These are phyloP conservation scores for Chloropsis cyanopogon DNA, from an alignment of 2,113 vertebrate genomes.

Conservation along the genomic window DNA sequence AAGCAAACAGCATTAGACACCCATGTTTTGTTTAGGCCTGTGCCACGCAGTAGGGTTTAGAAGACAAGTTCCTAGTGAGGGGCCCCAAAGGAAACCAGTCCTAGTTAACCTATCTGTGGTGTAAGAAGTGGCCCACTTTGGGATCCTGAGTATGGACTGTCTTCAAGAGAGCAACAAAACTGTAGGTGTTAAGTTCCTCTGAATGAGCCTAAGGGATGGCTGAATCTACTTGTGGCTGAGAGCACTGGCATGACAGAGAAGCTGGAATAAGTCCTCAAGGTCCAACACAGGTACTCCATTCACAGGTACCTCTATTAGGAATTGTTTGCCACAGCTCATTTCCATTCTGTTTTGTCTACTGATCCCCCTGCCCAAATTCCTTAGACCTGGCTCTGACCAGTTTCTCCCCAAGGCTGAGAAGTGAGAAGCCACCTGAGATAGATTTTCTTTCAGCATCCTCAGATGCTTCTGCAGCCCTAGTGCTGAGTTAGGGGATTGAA, in stretches of 20 bases:
- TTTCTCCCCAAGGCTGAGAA: background rate
- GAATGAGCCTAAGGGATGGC: background rate
- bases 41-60: background rate
- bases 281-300: background rate
- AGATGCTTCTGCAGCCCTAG: background rate
- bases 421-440: background rate
- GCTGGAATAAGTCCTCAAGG: background rate
- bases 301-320: background rate
- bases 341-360: background rate
- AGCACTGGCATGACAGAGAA: background rate
- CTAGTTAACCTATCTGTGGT: background rate
- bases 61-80: background rate
- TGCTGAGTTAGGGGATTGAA: background rate
- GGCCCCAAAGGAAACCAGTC: background rate
- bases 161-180: background rate
- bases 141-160: background rate
- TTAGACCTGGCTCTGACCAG: background rate
- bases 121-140: background rate
- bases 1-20: background rate
- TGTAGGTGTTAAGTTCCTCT: background rate
- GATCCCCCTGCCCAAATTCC: background rate
- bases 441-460: background rate
- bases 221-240: background rate
- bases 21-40: background rate
- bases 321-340: background rate